phyloP scores from a whole-genome alignment of 1,140 invertebrate species.

The Sycophila sp. region DNA sequence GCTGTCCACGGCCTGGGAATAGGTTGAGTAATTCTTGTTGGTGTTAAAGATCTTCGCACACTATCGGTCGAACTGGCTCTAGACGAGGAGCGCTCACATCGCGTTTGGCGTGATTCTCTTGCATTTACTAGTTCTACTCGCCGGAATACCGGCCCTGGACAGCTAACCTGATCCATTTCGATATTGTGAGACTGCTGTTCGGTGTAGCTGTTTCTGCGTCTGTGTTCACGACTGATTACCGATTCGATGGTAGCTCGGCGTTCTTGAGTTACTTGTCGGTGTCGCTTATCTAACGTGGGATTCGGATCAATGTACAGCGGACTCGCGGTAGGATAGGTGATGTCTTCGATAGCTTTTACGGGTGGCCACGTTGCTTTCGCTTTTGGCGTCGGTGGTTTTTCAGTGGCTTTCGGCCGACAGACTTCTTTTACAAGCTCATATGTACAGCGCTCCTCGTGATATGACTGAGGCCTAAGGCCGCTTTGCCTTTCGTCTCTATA shows the following conservation, averaged over 20 bases:
- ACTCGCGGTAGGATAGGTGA: conserved; percentile 63
- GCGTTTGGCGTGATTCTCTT: conserved; percentile 42
- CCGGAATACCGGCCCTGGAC: conserved; percentile 55
- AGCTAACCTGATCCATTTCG: conserved; percentile 57
- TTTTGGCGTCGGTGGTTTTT: conserved; percentile 44
- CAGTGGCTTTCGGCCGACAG: conserved; percentile 28
- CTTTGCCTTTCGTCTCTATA: conserved; percentile 7
- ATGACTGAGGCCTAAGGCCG: neutral
- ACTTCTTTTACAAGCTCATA: conserved; percentile 49
- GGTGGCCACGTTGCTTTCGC: conserved; percentile 59
- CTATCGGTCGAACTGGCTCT: conserved; percentile 57
- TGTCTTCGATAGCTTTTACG: conserved; percentile 57
- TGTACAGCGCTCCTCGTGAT: conserved; percentile 1
- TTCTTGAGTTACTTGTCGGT: conserved; percentile 47
- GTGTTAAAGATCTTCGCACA: conserved; percentile 58
- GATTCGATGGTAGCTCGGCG: conserved; percentile 52
- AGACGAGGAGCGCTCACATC: conserved; percentile 48
- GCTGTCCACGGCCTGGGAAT: conserved; percentile 61
- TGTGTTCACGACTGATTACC: conserved; percentile 41
- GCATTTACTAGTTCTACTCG: conserved; percentile 52
- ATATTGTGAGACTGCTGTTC: conserved; percentile 11
- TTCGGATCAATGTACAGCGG: conserved; percentile 63
- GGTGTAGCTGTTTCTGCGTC: conserved; percentile 23
- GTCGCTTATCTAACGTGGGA: conserved; percentile 48
- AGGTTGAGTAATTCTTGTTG: conserved; percentile 61